Evolutionary conservation across 2,797 vertebrate species (phyloP), one percentile per base, ranked within the genome.

Genomic region (Halcyon leucocephala): DNA sequence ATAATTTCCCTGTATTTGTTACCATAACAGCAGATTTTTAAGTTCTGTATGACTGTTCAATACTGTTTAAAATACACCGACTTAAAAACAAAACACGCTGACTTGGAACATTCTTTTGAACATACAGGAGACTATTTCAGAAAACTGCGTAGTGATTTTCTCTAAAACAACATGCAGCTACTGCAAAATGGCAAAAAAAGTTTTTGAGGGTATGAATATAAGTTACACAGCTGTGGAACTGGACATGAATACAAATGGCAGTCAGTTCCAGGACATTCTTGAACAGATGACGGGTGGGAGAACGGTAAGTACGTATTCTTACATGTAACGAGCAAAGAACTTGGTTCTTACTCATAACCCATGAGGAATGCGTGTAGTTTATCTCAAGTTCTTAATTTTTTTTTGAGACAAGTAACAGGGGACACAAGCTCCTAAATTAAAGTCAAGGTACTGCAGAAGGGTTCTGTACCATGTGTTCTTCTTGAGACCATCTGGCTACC

Each of bases 131-230:
- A 95, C 98, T 48, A 98, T 99, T 97, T 98, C 99, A 64, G 97
- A 98, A 81, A 99, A 99, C 97, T 99, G 99, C 39, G 98, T 99
- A 21, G 99, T 99, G 94, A 99, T 99, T 97, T 99, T 99, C 98
- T 99, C 99, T 71, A 99, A 99, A 98, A 99, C 99, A 89, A 99
- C 98, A 3, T 99, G 99, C 65, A 97, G 98, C 33, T 99, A 99
- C 87, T 99, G 99, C 97, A 98, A 96, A 90, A 99, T 99, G 99
- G 99, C 99, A 82, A 99, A 99, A 96, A 98, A 98, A 5, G 97
- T 99, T 21, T 99, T 99, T 96, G 98, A 98, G 25, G 98, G 98
- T 96, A 98, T 99, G 31, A 98, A 99, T 18, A 97, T 99, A 2
- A 96, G 91, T 33, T 99, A 99, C 74, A 99, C 98, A 97, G 98